Base-by-base conservation (phyloP, 2,888 invertebrate genomes). In the Megamerina dolium region DNA sequence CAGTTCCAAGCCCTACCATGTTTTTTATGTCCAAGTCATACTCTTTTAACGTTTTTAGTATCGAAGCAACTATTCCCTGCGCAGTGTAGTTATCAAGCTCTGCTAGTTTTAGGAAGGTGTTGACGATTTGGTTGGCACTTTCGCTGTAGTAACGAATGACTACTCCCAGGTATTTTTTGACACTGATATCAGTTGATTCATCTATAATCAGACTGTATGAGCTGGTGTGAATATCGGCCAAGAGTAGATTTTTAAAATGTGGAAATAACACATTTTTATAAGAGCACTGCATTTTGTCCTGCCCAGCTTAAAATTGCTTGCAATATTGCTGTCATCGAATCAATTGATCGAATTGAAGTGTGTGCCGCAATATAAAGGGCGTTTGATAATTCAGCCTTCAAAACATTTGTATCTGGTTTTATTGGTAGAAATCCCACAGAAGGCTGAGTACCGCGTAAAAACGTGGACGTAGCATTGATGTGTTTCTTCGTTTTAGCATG, bases 131-230 rank as follows among this genome's bases (percentile, higher is more conserved):
- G 26, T 46, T 47, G 31, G 13, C 2, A 32, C 23, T 29, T 14
- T n/a, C 35, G 32, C 46, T 40, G 18, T 46, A 46, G 19, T 46
- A 46, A 18, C 40, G 43, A 35, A 41, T 41, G 17, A 41, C 45
- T 17, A 45, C 37, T 12, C 45, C 35, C 6, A 46, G 33, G 27
- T 46, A 46, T 43, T 43, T 43, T 16, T 41, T n/a, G 21, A 47
- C 21, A 32, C 18, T 41, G n/a, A 47, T 43, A 18, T 47, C 47
- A 21, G 38, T 47, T 20, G 43, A 47, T 20, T 41, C 41, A 10
- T 43, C 37, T 29, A 41, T 47, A 31, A 47, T 40, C 19, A 44
- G 8, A 29, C 42, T 42, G 18, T 26, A 31, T 9, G 16, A 17
- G 13, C 16, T 26, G 8, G 35, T 17, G 14, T 20, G 12, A 23